Conservation (phyloP, 2,888 invertebrate species). For the Cantharis nigra region DNA sequence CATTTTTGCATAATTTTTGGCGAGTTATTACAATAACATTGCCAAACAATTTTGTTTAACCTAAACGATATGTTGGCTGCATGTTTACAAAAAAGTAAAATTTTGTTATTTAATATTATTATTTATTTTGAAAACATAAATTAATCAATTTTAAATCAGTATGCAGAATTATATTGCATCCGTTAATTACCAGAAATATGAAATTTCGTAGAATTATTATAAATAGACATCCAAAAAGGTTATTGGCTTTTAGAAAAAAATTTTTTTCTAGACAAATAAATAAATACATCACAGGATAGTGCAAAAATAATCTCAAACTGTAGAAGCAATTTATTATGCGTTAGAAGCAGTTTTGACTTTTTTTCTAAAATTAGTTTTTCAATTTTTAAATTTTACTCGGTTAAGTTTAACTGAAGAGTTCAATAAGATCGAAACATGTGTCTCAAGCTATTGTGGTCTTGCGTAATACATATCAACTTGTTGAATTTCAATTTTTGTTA, state of each 20-base stretch:
- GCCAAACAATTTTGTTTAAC: not conserved
- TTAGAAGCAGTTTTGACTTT: not conserved
- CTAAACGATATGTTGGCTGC: not conserved
- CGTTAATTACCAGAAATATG: not conserved
- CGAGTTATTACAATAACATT: not conserved
- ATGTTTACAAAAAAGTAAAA: not conserved
- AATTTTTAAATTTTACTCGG: not conserved
- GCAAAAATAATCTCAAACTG: not conserved
- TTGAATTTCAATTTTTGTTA: no score
- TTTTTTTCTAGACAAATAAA: not conserved
- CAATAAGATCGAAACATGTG: not conserved
- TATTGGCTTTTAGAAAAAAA: not conserved
- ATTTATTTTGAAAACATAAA: not conserved
- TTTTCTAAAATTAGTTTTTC: not conserved
- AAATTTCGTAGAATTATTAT: not conserved
- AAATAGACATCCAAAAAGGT: not conserved
- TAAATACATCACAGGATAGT: not conserved
- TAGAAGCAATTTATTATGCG: not conserved
- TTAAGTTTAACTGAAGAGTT: not conserved
- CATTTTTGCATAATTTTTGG: not conserved
- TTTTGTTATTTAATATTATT: not conserved
- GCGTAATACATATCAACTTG: no score
- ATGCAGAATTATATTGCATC: not conserved
- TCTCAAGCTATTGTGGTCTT: no score
- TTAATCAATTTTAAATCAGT: not conserved